Evolutionary conservation across 2,797 vertebrate genomes (phyloP), one percentile per base, ranked within the genome.

Genomic region (Urocyon cinereoargenteus): DNA sequence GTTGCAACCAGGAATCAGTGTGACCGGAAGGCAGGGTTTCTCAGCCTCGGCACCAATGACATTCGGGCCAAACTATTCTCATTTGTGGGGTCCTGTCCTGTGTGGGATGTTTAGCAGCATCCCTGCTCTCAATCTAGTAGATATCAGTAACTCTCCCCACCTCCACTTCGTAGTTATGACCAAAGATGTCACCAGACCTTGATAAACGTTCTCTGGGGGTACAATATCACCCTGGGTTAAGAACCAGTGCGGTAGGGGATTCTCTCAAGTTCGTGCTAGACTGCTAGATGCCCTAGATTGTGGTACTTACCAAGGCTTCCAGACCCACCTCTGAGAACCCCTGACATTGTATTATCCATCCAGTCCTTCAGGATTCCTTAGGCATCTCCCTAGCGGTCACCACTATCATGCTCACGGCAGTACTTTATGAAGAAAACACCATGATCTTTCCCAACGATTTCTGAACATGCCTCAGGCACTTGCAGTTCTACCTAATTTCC

Each of bases 401-500:
- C 55, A 90, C 49, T 51, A 55, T 62, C 45, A 34, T 6, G 31
- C 21, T 77, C 78, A 31, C 40, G 78, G 73, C 18, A 78, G n/a
- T 6, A 73, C 19, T 88, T 95, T 75, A 86, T 51, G 40, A 45
- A 61, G 11, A 94, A 34, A 82, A 55, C 49, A 59, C 15, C 36
- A 73, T 24, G 66, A 81, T 79, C 51, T 57, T 19, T 79, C 45
- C 40, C 36, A 89, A 22, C 18, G 68, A 45, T 22, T 73, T 79
- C 83, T 40, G 7, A 92, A 45, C 45, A 70, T 90, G 31, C 55
- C 59, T 85, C 55, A 83, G 57, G 49, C 34, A 86, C 14, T 57
- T 86, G 53, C 15, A 84, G 64, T 61, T 86, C 55, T 91, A 91
- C n/a, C 34, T 75, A 72, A 77, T 62, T 85, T 94, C 53, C 95